Evolutionary conservation across 2,113 vertebrate species (phyloP).

Genomic region (Arothron firmamentum): DNA sequence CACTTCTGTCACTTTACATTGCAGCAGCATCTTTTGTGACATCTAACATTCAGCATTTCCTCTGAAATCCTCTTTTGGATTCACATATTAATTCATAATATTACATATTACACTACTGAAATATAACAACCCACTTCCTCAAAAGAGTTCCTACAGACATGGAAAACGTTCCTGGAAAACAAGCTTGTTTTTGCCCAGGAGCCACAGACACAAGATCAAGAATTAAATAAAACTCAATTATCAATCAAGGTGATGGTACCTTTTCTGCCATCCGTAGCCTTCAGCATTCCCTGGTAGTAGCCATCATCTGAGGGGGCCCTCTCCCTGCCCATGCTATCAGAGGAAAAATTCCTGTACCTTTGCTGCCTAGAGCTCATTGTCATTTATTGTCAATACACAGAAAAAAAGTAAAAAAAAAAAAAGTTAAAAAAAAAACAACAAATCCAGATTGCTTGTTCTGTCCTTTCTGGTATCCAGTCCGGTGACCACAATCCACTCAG

Average conservation of each 20-base stretch:
- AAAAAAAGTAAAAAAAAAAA: conserved; percentile 25
- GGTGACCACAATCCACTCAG: conserved; percentile 41
- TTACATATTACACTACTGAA: no score
- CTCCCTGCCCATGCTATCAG: conserved; percentile 63
- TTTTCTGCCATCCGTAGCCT: conserved; percentile 76
- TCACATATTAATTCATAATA: no score
- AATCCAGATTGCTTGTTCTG: conserved; percentile 16
- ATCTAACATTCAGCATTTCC: background rate
- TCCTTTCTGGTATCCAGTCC: conserved; percentile 32
- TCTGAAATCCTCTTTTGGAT: no score
- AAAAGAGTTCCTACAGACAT: no score
- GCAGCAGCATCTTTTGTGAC: background rate
- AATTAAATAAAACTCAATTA: conserved; percentile 6
- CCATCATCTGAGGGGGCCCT: conserved; percentile 71
- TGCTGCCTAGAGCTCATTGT: conserved; percentile 66
- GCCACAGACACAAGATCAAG: conserved; percentile 5
- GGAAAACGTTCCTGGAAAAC: no score
- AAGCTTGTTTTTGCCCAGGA: background rate
- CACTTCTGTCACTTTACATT: background rate
- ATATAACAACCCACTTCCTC: no score
- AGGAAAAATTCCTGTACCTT: conserved; percentile 70
- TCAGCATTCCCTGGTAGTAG: conserved; percentile 77
- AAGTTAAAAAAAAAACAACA: background rate
- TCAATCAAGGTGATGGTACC: conserved; percentile 56
- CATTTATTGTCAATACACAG: conserved; percentile 8